Evolutionary conservation across 2,113 vertebrate species (phyloP).

Genomic region (Uropsilus gracilis): DNA sequence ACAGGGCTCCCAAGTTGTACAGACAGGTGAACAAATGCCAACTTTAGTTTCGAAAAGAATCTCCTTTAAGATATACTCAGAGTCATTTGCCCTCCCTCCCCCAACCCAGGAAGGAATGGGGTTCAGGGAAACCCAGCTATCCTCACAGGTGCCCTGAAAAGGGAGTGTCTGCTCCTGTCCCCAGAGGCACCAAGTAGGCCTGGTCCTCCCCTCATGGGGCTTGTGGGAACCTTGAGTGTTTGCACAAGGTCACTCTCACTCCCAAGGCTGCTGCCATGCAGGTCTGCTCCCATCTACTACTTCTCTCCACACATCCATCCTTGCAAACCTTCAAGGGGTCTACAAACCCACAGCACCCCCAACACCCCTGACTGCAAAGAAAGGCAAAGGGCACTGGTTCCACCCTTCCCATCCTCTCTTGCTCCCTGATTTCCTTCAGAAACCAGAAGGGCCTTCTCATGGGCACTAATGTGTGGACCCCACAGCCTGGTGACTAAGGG

Average conservation of each 20-base stretch:
- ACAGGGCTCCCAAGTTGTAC: no score
- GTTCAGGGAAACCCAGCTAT: not conserved
- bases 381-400: not conserved
- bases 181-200: not conserved
- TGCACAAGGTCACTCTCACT: fast-evolving
- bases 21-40: no score
- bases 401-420: not conserved
- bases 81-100: not conserved
- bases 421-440: not conserved
- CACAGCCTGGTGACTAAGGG: not conserved
- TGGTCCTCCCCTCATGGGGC: not conserved
- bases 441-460: not conserved
- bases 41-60: no score
- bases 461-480: not conserved
- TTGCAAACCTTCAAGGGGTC: not conserved
- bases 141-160: no score
- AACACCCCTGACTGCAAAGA: not conserved
- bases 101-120: not conserved
- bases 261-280: not conserved
- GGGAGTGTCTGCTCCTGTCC: no score
- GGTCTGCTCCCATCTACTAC: not conserved
- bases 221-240: not conserved
- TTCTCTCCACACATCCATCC: not conserved
- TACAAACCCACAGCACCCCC: not conserved
- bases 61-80: not conserved